Percentiles rank a stretch among this genome's conserved stretches.
Conservation (phyloP, 2,888 invertebrate genomes). For the Teleogryllus oceanicus region DNA sequence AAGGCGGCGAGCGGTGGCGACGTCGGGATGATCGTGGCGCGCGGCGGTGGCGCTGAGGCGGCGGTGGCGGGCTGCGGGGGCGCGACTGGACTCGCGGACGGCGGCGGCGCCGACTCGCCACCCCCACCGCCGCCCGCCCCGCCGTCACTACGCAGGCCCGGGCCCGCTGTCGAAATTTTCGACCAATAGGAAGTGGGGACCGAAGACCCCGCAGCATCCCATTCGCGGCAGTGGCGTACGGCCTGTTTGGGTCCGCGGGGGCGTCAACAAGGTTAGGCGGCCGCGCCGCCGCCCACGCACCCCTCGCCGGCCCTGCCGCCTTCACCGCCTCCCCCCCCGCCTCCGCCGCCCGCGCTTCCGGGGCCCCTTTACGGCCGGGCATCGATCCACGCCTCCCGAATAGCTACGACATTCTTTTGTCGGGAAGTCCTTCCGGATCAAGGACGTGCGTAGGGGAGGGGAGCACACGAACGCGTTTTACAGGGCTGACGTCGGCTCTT, state of each 20-base stretch:
- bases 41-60: neutral
- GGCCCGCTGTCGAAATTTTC: constrained; percentile 18
- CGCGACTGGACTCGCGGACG: neutral
- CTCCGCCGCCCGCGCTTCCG: neutral
- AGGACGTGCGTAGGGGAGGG: too few species aligned
- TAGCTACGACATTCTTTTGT: neutral
- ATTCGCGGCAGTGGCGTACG: neutral
- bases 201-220: constrained; percentile 1
- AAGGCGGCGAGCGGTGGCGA: too few species aligned
- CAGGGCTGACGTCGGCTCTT: too few species aligned
- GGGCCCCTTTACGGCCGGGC: neutral
- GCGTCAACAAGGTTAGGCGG: constrained; percentile 1
- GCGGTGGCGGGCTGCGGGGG: constrained; percentile 6
- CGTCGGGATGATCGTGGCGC: neutral
- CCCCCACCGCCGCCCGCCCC: constrained; percentile 18
- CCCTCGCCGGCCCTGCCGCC: neutral
- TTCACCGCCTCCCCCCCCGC: neutral
- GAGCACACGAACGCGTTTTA: too few species aligned
- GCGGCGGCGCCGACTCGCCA: neutral
- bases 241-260: neutral
- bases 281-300: neutral
- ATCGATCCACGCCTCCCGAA: neutral
- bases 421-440: neutral
- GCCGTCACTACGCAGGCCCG: neutral
- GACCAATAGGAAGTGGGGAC: neutral